Base-by-base conservation (phyloP, 2,888 invertebrate species). In the Drosophila peninsularis region DNA sequence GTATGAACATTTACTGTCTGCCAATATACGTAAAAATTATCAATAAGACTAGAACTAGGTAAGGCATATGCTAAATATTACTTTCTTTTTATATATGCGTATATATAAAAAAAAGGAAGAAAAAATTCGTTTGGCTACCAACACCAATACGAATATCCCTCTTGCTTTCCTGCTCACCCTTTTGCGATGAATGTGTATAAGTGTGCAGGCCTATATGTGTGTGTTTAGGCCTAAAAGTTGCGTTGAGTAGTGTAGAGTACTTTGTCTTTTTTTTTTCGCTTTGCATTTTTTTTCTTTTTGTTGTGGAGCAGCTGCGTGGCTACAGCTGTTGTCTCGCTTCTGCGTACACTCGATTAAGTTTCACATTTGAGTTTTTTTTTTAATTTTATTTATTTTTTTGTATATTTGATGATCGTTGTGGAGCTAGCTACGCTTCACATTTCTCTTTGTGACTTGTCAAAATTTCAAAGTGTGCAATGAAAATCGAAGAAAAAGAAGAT, bases 301-400 rank as follows among this genome's bases (percentile, higher is more conserved):
- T 80, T 77, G 75, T 80, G 80, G 50, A 80, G 84, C 78, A 86
- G 84, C 84, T 80, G 82, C 84, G 75, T 69, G 72, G 44, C 42
- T 69, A 72, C 82, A 85, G 80, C 82, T 85, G 83, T 78, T 82
- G 82, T 83, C 82, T 83, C 83, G 72, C 80, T 82, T 74, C 69
- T 76, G 71, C 86, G 78, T 80, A 69, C 56, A 75, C 69, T 64
- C 58, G 32, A 37, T 45, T 56, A 14, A 45, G 45, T 56, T 56
- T 56, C 56, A 56, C 36, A 56, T 56, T 76, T 69, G 60, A 56
- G 37, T 65, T 66, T 65, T 44, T 64, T 27, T 32, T 34, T 50
- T 42, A 24, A 14, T 62, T 65, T 44, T 64, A 19, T 32, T 56
- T 34, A 44, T 42, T 44, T 52, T n/a, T 49, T 42, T 41, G 39